A percentile compares a stretch with the other conserved stretches of the same genome.
These are phyloP conservation scores for Mobula hypostoma DNA, from an alignment of 2,113 vertebrate species.

Conservation along the genomic window DNA sequence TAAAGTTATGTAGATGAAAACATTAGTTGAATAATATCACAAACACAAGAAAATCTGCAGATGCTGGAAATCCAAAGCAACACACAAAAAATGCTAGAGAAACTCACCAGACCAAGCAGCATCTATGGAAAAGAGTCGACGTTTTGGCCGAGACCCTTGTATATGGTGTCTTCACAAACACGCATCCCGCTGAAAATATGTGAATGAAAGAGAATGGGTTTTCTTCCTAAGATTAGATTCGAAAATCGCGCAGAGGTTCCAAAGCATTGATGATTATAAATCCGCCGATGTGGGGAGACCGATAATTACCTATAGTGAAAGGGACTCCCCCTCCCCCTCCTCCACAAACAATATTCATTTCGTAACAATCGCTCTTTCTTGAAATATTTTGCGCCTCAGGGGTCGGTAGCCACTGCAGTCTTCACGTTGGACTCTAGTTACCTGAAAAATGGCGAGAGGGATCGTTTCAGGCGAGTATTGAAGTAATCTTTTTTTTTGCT, in stretches of 20 bases:
- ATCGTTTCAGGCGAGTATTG: not conserved
- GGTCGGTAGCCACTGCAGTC: not conserved
- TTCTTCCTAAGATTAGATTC: not conserved
- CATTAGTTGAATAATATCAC: not conserved
- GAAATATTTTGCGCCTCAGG: not conserved
- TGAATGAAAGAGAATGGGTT: not conserved
- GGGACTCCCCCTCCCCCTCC: not conserved
- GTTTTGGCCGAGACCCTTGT: no score
- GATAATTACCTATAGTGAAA: not conserved
- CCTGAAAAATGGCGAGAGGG: not conserved
- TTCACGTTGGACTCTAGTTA: not conserved
- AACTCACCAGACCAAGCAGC: no score
- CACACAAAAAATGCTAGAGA: no score
- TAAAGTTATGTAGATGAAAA: not conserved
- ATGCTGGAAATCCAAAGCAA: no score
- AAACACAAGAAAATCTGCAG: no score
- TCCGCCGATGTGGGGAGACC: not conserved
- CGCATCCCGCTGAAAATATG: not conserved
- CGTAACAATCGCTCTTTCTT: constrained; percentile 28
- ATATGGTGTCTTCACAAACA: not conserved
- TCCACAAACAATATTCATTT: not conserved
- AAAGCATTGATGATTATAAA: not conserved
- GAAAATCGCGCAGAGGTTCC: not conserved
- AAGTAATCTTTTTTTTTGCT: not conserved
- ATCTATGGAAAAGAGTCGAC: no score